Base-by-base conservation (phyloP, 1,140 invertebrate genomes). In the Drosophila kurseongensis region DNA sequence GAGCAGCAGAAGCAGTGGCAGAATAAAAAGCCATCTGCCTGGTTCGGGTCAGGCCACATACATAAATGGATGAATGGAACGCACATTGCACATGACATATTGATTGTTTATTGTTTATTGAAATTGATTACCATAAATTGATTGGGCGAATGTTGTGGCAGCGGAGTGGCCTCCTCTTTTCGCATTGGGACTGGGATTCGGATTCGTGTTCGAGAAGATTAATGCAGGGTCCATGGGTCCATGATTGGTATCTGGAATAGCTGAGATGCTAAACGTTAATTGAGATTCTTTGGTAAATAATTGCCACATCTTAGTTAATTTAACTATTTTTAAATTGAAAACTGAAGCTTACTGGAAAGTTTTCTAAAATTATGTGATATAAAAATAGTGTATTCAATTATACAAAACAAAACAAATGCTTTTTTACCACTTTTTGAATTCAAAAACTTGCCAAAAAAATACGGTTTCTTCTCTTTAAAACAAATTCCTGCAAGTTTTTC, bases 41-140 rank as follows among this genome's bases (percentile, higher is more conserved):
- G 29, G 8, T 5, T 50, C 7, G 29, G n/a, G 5, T 35, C 23
- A 14, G 32, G 27, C 56, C 44, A 23, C 29, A 23, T 42, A 16
- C 35, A 51, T 32, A 54, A 27, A 40, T 63, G 42, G 36, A 23
- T 41, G 35, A 60, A 73, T 45, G 29, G 27, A 62, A 27, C 10
- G 69, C 69, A 45, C 62, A 48, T 60, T 85, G 81, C 81, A 80
- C 59, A 67, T 86, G 81, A 78, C 81, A 83, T 78, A 77, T 84
- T 76, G 80, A 84, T 85, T 80, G 81, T 85, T 83, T 78, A 76
- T 80, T 80, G 78, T 77, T 81, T 80, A 86, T 86, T 77, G 78
- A 71, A 75, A 83, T 79, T 78, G 83, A 85, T 85, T 85, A 85
- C 82, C 82, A 85, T 86, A 85, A 86, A 82, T 75, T 85, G 68